A percentile compares a stretch with the other conserved stretches of the same genome.
Conservation (phyloP, 2,888 invertebrate species). For the Ptychoptera albimana region DNA sequence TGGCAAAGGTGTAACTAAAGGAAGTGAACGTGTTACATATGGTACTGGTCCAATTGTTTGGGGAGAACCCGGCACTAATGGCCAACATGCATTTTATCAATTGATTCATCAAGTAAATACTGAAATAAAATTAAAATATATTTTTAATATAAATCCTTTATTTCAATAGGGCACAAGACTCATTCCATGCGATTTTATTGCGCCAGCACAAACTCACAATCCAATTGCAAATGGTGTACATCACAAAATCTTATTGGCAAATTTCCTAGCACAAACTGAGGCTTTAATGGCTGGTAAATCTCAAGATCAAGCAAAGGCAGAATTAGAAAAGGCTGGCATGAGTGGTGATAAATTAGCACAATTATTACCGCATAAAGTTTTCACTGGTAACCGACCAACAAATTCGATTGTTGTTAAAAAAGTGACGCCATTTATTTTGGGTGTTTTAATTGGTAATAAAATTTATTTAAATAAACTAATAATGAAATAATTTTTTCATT, state of each 20-base stretch:
- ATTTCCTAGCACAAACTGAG: slow-evolving; percentile 97
- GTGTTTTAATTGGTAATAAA: slow-evolving; percentile 73
- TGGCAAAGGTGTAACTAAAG: slow-evolving; percentile 79
- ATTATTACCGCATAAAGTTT: slow-evolving; percentile 90
- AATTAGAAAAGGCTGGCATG: slow-evolving; percentile 66
- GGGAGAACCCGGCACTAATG: slow-evolving; percentile 98
- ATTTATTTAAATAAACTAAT: background rate
- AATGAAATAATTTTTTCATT: background rate
- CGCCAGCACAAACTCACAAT: slow-evolving; percentile 84
- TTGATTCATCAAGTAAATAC: slow-evolving; percentile 68
- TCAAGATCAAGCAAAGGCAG: slow-evolving; percentile 45
- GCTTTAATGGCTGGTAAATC: slow-evolving; percentile 77
- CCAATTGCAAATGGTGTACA: slow-evolving; percentile 64
- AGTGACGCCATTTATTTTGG: slow-evolving; percentile 84
- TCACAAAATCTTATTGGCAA: slow-evolving; percentile 88
- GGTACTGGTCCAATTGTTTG: slow-evolving; percentile 31
- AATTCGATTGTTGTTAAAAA: slow-evolving; percentile 89
- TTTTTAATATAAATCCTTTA: background rate
- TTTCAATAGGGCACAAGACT: slow-evolving; percentile 37
- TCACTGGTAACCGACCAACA: slow-evolving; percentile 92
- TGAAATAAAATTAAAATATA: slow-evolving; percentile 31
- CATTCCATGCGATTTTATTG: slow-evolving; percentile 94
- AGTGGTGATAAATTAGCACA: slow-evolving; percentile 53
- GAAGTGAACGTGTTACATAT: slow-evolving; percentile 36
- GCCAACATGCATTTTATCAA: slow-evolving; percentile 99